Evolutionary conservation across 2,113 vertebrate genomes (phyloP).

Genomic region (Microtus oregoni): DNA sequence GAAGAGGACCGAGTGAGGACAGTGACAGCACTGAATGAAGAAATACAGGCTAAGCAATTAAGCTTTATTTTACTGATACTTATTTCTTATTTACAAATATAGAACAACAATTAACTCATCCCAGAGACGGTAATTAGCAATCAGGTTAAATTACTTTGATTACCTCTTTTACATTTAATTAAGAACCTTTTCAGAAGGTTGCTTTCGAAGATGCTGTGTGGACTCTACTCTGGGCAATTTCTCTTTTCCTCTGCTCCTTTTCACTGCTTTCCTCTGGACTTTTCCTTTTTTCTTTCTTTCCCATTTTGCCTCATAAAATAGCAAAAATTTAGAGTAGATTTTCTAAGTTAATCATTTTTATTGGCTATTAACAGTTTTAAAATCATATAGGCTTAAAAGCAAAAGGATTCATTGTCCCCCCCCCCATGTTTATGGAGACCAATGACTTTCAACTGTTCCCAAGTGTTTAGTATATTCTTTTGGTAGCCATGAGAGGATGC

Average conservation of each 20-base stretch:
- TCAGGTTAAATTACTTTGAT: constrained; percentile 78
- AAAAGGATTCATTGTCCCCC: background rate
- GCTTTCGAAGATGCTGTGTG: constrained; percentile 39
- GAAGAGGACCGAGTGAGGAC: background rate
- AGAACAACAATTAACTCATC: constrained; percentile 70
- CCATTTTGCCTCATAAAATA: background rate
- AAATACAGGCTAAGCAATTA: constrained; percentile 69
- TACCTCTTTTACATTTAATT: constrained; percentile 68
- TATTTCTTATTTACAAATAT: constrained; percentile 79
- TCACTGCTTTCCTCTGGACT: background rate
- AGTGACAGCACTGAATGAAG: background rate
- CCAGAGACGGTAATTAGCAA: constrained; percentile 77
- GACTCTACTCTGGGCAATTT: background rate
- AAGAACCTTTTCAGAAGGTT: constrained; percentile 59
- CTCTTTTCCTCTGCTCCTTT: background rate
- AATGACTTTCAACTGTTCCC: background rate
- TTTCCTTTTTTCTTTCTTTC: background rate
- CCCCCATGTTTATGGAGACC: background rate
- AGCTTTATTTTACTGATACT: constrained; percentile 67
- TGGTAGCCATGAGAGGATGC: background rate
- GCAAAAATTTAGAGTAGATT: background rate
- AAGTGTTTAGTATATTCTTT: background rate
- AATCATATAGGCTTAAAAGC: background rate
- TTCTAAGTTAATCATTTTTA: background rate
- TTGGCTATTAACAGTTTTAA: background rate